Evolutionary conservation across 2,888 invertebrate genomes (phyloP).

Genomic region (Stictocephala bisonia): DNA sequence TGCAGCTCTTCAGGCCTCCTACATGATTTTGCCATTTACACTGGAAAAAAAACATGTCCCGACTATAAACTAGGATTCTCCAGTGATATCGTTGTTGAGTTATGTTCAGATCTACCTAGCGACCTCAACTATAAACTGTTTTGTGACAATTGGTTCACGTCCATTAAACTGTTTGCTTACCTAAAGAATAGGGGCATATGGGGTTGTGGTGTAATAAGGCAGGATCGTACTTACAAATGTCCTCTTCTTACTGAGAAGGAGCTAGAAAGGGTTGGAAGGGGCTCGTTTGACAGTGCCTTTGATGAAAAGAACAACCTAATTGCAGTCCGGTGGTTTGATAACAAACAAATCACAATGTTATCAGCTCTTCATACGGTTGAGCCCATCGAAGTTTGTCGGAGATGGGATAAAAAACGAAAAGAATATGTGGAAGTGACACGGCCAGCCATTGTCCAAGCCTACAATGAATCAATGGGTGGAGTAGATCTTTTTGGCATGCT

Average conservation of each 20-base stretch:
- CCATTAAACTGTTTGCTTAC: constrained; percentile 41
- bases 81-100: constrained; percentile 16
- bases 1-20: constrained; percentile 54
- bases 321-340: constrained; percentile 57
- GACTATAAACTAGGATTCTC: constrained; percentile 19
- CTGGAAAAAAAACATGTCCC: neutral
- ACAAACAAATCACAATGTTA: constrained; percentile 58
- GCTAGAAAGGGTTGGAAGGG: constrained; percentile 55
- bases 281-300: constrained; percentile 52
- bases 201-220: constrained; percentile 50
- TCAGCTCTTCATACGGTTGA: constrained; percentile 56
- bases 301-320: constrained; percentile 44
- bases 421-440: constrained; percentile 52
- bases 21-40: constrained; percentile 43
- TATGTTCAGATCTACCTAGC: constrained; percentile 5
- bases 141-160: constrained; percentile 51
- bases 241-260: constrained; percentile 52
- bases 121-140: constrained; percentile 49
- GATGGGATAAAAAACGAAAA: constrained; percentile 54
- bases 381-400: constrained; percentile 55
- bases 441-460: constrained; percentile 56
- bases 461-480: constrained; percentile 60
- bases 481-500: constrained; percentile 61
- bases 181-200: constrained; percentile 56
- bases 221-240: constrained; percentile 42